phyloP scores from a whole-genome alignment of 2,797 vertebrate genomes.

The Peromyscus aztecus region DNA sequence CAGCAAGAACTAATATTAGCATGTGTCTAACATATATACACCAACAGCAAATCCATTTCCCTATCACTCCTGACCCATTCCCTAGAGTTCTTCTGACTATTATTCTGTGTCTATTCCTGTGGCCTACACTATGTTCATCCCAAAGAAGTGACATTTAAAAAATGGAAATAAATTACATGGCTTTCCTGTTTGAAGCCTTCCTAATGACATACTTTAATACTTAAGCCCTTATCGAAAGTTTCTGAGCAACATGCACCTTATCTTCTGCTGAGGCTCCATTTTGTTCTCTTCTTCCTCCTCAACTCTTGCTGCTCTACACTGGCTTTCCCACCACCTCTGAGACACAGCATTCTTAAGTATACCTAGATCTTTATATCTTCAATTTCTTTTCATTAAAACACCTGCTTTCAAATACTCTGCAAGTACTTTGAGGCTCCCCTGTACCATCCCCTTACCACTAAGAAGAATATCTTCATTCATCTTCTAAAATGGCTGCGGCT shows the following conservation, averaged over 20 bases:
- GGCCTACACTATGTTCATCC: neutral
- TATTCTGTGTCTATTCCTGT: neutral
- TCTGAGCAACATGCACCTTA: too few species aligned
- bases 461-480: neutral
- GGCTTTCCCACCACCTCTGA: neutral
- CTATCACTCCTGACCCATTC: too few species aligned
- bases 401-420: neutral
- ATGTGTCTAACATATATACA: neutral
- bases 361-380: neutral
- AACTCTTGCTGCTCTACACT: neutral
- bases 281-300: neutral
- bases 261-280: neutral
- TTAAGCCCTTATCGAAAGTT: neutral
- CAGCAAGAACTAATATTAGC: neutral
- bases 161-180: neutral
- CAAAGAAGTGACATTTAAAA: neutral
- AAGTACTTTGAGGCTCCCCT: neutral
- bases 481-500: neutral
- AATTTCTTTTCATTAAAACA: neutral
- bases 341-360: neutral
- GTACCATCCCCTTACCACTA: neutral
- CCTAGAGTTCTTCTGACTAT: neutral
- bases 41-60: neutral
- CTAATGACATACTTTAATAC: neutral
- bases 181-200: neutral